phyloP scores from a whole-genome alignment of 2,113 vertebrate genomes.

The Sterna hirundo region DNA sequence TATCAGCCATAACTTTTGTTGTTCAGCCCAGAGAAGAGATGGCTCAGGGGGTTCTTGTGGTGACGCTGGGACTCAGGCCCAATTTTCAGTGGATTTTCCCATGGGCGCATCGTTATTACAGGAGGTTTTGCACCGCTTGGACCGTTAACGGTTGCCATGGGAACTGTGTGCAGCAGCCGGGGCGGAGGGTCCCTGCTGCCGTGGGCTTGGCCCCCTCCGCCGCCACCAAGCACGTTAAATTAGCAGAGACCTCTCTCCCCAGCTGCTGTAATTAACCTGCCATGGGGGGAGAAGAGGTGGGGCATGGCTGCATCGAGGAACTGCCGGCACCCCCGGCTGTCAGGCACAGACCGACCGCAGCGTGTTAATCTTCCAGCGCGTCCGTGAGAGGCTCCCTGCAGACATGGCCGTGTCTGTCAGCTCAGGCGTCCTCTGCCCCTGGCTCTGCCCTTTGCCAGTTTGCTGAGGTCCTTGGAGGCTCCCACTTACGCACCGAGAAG shows the following conservation, averaged over 20 bases:
- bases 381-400: neutral
- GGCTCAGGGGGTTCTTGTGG: neutral
- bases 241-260: neutral
- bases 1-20: neutral
- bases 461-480: neutral
- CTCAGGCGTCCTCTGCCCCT: neutral
- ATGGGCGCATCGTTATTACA: neutral
- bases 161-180: neutral
- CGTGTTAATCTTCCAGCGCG: neutral
- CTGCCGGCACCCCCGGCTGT: neutral
- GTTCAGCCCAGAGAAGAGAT: neutral
- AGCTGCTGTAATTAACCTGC: slow-evolving; percentile 7
- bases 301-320: neutral
- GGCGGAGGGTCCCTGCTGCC: neutral
- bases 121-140: neutral
- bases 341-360: neutral
- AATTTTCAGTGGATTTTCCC: neutral
- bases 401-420: neutral
- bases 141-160: slow-evolving; percentile 18
- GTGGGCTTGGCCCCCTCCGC: neutral
- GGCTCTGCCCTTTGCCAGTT: neutral
- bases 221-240: neutral
- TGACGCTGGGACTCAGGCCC: neutral
- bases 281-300: neutral
- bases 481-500: neutral